Percentiles rank a stretch among this genome's conserved stretches.
phyloP scores from a whole-genome alignment of 2,113 vertebrate genomes.

The Sander lucioperca region DNA sequence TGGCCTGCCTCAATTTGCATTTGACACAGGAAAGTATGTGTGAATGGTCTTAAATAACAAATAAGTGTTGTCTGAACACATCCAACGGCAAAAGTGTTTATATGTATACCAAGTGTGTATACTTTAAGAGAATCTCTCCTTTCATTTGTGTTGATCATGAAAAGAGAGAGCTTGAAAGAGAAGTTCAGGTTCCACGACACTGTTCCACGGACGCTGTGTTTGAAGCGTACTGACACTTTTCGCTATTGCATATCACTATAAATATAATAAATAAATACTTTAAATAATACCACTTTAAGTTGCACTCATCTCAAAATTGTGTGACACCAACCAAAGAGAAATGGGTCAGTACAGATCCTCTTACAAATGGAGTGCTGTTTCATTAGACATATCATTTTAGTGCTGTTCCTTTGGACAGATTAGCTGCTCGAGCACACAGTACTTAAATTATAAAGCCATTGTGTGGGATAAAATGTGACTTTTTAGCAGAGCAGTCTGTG shows the following conservation, averaged over 20 bases:
- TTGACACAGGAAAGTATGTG: too few relatives aligned
- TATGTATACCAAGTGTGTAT: too few relatives aligned
- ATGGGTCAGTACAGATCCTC: constrained; percentile 55
- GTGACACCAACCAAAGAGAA: constrained; percentile 18
- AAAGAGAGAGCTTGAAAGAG: too few relatives aligned
- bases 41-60: too few relatives aligned
- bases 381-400: constrained; percentile 10
- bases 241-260: neutral
- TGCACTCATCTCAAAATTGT: neutral
- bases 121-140: too few relatives aligned
- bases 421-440: neutral
- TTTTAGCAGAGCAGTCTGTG: neutral
- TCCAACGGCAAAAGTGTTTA: too few relatives aligned
- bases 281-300: neutral
- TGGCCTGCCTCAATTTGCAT: too few relatives aligned
- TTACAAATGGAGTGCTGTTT: constrained; percentile 40
- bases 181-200: neutral
- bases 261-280: too few relatives aligned
- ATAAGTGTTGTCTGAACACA: too few relatives aligned
- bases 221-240: too few relatives aligned
- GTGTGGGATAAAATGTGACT: constrained; percentile 21
- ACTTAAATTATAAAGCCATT: constrained; percentile 5
- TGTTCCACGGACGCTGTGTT: too few relatives aligned
- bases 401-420: constrained; percentile 4
- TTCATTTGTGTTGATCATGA: too few relatives aligned